phyloP scores from a whole-genome alignment of 2,113 vertebrate genomes.

The Pomatostomus ruficeps region DNA sequence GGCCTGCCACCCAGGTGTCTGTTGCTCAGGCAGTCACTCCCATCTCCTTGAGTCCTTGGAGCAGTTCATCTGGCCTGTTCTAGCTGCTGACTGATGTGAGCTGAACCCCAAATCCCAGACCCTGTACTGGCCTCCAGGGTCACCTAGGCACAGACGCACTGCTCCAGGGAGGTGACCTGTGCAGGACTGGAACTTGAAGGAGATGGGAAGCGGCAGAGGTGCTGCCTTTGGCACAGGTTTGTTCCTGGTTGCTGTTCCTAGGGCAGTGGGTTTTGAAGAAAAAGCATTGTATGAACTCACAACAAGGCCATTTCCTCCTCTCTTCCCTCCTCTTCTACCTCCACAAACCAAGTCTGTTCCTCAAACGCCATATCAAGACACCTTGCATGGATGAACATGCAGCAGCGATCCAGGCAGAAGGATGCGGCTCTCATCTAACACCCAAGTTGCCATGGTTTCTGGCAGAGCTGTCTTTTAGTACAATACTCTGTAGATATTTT shows the following conservation, averaged over 20 bases:
- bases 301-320: background rate
- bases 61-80: background rate
- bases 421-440: background rate
- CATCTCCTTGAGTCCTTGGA: background rate
- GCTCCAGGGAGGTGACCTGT: background rate
- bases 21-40: background rate
- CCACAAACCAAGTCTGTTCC: background rate
- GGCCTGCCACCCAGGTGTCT: background rate
- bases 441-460: constrained; percentile 9
- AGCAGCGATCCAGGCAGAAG: background rate
- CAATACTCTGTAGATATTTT: background rate
- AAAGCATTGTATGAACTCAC: background rate
- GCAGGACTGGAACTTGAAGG: fast-evolving
- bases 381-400: background rate
- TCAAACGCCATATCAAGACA: fast-evolving
- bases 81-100: background rate
- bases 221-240: background rate
- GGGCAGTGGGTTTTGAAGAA: background rate
- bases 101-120: background rate
- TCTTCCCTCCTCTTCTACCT: background rate
- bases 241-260: background rate
- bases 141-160: fast-evolving
- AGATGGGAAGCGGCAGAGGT: background rate
- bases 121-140: background rate
- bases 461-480: background rate